phyloP scores from a whole-genome alignment of 2,888 invertebrate species.

The Drosophila trichaetosa region DNA sequence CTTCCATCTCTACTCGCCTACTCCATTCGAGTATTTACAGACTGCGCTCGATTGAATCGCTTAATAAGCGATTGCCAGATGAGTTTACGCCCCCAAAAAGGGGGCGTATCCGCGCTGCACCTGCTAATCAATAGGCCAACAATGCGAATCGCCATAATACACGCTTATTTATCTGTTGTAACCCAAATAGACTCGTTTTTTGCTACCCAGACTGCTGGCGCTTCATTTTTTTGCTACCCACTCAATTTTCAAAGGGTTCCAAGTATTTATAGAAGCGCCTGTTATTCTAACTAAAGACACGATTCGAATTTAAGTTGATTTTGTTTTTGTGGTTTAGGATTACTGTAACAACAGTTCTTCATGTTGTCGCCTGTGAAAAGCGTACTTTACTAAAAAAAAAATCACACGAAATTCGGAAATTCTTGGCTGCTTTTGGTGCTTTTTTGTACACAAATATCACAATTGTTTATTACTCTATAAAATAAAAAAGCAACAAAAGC shows the following conservation, averaged over 20 bases:
- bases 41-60: constrained; percentile 47
- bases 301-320: constrained; percentile 7
- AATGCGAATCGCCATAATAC: constrained; percentile 12
- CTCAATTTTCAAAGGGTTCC: constrained; percentile 39
- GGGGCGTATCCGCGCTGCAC: constrained; percentile 48
- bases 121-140: constrained; percentile 39
- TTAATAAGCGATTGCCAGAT: constrained; percentile 38
- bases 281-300: constrained; percentile 16
- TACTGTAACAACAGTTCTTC: constrained; percentile 41
- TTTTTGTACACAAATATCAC: background rate
- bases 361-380: constrained; percentile 50
- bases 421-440: background rate
- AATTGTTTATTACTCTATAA: background rate
- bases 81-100: constrained; percentile 38
- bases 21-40: constrained; percentile 36
- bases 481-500: background rate
- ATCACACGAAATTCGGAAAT: background rate
- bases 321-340: constrained; percentile 19
- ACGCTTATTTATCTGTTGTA: constrained; percentile 17
- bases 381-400: background rate
- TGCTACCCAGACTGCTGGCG: constrained; percentile 40
- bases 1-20: constrained; percentile 23
- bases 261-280: constrained; percentile 31
- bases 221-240: constrained; percentile 25
- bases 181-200: constrained; percentile 5